Conservation (phyloP, 1,140 invertebrate species). For the Adoxophyes honmai region DNA sequence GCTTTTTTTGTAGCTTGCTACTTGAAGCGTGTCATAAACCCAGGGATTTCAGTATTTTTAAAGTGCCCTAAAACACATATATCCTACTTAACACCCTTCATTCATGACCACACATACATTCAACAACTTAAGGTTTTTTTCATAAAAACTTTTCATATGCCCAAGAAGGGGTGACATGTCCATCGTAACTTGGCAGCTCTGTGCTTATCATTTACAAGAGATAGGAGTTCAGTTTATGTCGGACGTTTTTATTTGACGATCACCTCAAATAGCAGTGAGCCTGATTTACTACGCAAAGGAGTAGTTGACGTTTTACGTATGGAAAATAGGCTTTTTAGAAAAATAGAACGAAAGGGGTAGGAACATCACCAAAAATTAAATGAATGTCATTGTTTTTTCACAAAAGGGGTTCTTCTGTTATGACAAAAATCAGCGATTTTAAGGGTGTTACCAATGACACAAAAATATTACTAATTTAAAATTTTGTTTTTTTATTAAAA, state of each 20-base stretch:
- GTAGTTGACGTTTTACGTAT: constrained; percentile 15
- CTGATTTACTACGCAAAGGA: constrained; percentile 41
- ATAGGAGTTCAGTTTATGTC: constrained; percentile 18
- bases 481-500: no score
- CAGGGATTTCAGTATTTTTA: no score
- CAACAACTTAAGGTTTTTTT: constrained; percentile 32
- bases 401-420: no score
- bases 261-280: constrained; percentile 34
- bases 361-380: no score
- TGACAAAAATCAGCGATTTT: no score
- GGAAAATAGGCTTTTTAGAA: constrained; percentile 11
- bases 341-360: background rate
- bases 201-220: background rate
- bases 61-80: constrained; percentile 21
- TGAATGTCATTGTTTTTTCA: no score
- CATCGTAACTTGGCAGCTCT: constrained; percentile 23
- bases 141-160: constrained; percentile 27
- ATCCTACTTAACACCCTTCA: constrained; percentile 36
- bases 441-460: no score
- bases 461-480: no score
- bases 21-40: no score
- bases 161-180: constrained; percentile 19
- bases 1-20: no score
- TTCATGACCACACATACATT: constrained; percentile 39
- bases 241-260: constrained; percentile 23